A percentile compares a stretch with the other conserved stretches of the same genome.
Conservation (phyloP, 2,113 vertebrate genomes). For the Podarcis raffonei region DNA sequence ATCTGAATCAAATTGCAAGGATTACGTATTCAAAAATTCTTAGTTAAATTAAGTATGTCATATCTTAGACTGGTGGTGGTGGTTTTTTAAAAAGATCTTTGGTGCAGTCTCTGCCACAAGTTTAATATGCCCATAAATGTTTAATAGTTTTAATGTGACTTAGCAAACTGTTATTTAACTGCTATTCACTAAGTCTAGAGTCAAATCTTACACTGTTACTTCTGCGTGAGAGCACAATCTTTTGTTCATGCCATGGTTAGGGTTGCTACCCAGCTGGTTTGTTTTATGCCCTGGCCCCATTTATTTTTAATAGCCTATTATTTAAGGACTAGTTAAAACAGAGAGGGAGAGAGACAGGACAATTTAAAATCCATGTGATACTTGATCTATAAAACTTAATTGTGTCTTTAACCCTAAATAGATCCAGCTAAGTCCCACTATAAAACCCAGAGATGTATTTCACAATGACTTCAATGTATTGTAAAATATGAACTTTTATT, state of each 20-base stretch:
- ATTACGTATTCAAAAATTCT: neutral
- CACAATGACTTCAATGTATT: neutral
- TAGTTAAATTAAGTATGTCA: neutral
- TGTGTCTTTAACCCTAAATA: neutral
- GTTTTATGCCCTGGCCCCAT: neutral
- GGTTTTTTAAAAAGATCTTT: neutral
- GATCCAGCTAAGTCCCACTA: neutral
- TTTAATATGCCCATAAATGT: slow-evolving; percentile 34
- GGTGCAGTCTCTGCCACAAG: neutral
- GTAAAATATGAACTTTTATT: neutral
- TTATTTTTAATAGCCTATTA: slow-evolving; percentile 8
- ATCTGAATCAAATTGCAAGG: slow-evolving; percentile 23
- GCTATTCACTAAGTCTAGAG: neutral
- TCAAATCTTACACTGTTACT: neutral
- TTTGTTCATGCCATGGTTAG: neutral
- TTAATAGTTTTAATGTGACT: neutral
- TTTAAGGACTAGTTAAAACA: neutral
- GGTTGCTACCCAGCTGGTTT: neutral
- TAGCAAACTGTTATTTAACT: neutral
- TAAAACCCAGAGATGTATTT: neutral
- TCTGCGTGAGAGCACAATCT: neutral
- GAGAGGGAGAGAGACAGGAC: neutral
- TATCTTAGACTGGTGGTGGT: neutral
- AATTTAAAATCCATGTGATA: neutral
- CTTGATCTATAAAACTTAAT: neutral